phyloP scores from a whole-genome alignment of 2,113 vertebrate species.

The Phalacrocorax brasilianus region DNA sequence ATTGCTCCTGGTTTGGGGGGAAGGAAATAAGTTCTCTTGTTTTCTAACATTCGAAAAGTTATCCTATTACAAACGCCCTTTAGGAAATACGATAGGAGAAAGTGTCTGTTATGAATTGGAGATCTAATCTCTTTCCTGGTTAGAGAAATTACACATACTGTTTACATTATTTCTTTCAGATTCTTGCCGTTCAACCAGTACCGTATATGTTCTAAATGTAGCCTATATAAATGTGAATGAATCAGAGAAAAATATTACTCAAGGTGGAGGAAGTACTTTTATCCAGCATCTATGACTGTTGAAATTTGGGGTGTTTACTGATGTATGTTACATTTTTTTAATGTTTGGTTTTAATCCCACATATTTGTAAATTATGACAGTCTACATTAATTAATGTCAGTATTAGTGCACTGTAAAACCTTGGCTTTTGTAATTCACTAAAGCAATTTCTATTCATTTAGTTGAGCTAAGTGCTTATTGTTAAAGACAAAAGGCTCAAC shows the following conservation, averaged over 20 bases:
- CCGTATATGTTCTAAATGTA: not conserved
- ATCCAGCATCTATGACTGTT: not conserved
- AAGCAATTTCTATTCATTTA: slow-evolving; percentile 92
- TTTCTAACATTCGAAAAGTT: not conserved
- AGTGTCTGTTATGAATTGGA: not conserved
- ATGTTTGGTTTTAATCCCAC: slow-evolving; percentile 23
- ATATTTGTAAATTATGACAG: slow-evolving; percentile 65
- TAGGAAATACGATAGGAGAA: not conserved
- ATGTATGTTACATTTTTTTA: not conserved
- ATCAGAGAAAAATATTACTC: not conserved
- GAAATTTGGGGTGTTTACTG: slow-evolving; percentile 10
- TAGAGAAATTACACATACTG: not conserved
- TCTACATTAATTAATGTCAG: slow-evolving; percentile 69
- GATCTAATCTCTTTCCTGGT: not conserved
- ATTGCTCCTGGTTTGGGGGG: not conserved
- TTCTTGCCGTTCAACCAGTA: not conserved
- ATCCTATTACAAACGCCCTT: not conserved
- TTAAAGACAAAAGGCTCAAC: slow-evolving; percentile 89
- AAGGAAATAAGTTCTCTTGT: not conserved
- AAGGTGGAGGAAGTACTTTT: not conserved
- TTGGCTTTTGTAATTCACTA: slow-evolving; percentile 89
- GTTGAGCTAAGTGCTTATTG: slow-evolving; percentile 89
- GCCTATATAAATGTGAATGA: not conserved
- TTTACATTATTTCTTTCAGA: not conserved
- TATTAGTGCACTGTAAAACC: slow-evolving; percentile 62